Base-by-base conservation (phyloP, 2,888 invertebrate species). In the Drosophila gaucha region DNA sequence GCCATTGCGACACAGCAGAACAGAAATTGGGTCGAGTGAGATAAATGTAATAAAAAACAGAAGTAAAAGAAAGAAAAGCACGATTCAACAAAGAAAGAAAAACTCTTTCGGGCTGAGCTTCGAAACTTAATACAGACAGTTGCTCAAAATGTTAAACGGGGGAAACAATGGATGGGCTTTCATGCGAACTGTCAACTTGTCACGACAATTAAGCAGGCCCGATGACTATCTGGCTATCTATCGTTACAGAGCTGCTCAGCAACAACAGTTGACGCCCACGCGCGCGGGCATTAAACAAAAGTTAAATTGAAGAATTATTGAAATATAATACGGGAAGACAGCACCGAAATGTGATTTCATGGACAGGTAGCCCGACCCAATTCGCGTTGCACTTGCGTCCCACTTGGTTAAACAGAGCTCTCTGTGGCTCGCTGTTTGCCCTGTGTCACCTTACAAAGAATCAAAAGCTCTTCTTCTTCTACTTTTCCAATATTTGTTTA, bases 101-200 rank as follows among this genome's bases (percentile, higher is more conserved):
- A 74, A 46, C 46, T 56, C 56, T 60, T 38, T 41, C 51, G 55
- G 55, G 33, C 14, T 55, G 55, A 59, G 36, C 36, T 30, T 39
- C 57, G 75, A 60, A 67, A 67, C 41, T 64, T 67, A 71, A 75
- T 63, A 58, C 67, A 65, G 41, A 68, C 24, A 63, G 43, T 66
- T 55, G 67, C 24, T 56, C 38, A 43, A 67, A 49, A 50, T 3
- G 28, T 20, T 44, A 44, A 52, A 39, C 30, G 36, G 1, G 39
- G 44, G 10, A 43, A 78, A 83, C 89, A 85, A 85, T 88, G 87
- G 68, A 58, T 47, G 82, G 63, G 56, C 84, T 86, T 85, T 85
- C 84, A 85, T 84, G 89, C 74, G 82, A 85, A 87, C 89, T 88
- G 84, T 88, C 84, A 85, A 86, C 85, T 88, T 85, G 89, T 85